Evolutionary conservation across 2,113 vertebrate genomes (phyloP), one percentile per base, ranked within the genome.

Genomic region (Actenoides lindsayi): DNA sequence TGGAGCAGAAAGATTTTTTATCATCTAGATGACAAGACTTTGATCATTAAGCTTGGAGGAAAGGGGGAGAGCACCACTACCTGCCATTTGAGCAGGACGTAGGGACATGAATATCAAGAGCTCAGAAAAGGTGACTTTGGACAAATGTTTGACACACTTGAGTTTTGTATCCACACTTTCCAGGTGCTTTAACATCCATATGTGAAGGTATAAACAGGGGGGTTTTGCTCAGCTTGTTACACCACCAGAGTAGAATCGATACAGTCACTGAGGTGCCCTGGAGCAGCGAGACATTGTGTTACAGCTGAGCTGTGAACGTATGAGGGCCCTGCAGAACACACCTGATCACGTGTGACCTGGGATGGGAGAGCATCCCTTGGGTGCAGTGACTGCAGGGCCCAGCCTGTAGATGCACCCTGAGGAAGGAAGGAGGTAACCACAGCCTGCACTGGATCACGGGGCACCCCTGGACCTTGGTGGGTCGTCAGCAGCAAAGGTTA

Each of bases 391-490:
- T 53, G 76, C 65, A 65, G 41, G 70, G 69, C 42, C 57, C 31
- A 37, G 78, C 41, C 73, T 76, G 57, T 73, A 76, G 35, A 13
- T 4, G 60, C n/a, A 16, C 0, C 2, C 12, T 30, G 44, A 73
- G 77, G 59, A 28, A 67, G 46, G 67, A 23, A 53, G 67, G 33
- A 53, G 14, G 10, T 5, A 13, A 39, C 28, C 74, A 17, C 41
- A 39, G 44, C 5, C 53, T 11, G 19, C 48, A 12, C 30, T 2
- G 6, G 16, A 24, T 39, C 0, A 8, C 63, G 39, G 5, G 18
- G 73, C 17, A 16, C 9, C 35, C 0, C 0, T 5, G 35, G 62
- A 82, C 5, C 7, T 8, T 6, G 30, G 8, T 3, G 33, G 48
- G 14, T 0, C 9, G 9, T 4, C 62, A 65, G n/a, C 59, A 56